A percentile compares a stretch with the other conserved stretches of the same genome.
Evolutionary conservation across 2,888 invertebrate genomes (phyloP).

Genomic region (Drosophila phalerata): DNA sequence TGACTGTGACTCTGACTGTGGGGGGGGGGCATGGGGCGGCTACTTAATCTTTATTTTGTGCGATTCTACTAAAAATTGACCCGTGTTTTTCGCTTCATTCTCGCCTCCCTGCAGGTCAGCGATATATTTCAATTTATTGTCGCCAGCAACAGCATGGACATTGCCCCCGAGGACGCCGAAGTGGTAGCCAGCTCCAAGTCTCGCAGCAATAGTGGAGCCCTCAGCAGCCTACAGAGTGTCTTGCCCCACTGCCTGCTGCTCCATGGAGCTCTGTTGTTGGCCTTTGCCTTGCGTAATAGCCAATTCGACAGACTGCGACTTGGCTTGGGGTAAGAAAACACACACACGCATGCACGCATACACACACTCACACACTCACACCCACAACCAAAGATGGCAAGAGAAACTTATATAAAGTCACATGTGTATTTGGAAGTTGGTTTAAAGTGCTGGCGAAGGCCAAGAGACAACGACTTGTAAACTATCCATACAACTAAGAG

Average conservation of each 20-base stretch:
- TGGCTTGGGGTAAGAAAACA: constrained; percentile 74
- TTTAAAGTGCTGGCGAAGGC: constrained; percentile 19
- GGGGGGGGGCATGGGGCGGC: constrained; percentile 27
- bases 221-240: constrained; percentile 50
- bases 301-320: constrained; percentile 68
- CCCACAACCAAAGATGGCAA: not conserved
- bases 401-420: constrained; percentile 6
- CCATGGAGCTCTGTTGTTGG: constrained; percentile 56
- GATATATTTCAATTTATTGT: constrained; percentile 90
- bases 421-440: constrained; percentile 26
- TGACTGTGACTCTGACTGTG: too few species aligned
- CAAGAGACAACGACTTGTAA: constrained; percentile 26
- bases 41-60: constrained; percentile 65
- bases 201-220: constrained; percentile 81
- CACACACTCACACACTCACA: too few species aligned
- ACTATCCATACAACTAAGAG: constrained; percentile 20
- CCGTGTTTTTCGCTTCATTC: not conserved
- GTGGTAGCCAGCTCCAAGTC: constrained; percentile 86
- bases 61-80: constrained; percentile 22
- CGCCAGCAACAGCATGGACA: constrained; percentile 83
- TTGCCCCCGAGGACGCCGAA: constrained; percentile 85
- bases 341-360: too few species aligned
- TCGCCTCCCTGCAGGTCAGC: constrained; percentile 87
- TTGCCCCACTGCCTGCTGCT: constrained; percentile 58
- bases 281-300: constrained; percentile 66